Conservation (phyloP, 2,888 invertebrate species). For the Clusia tigrina region DNA sequence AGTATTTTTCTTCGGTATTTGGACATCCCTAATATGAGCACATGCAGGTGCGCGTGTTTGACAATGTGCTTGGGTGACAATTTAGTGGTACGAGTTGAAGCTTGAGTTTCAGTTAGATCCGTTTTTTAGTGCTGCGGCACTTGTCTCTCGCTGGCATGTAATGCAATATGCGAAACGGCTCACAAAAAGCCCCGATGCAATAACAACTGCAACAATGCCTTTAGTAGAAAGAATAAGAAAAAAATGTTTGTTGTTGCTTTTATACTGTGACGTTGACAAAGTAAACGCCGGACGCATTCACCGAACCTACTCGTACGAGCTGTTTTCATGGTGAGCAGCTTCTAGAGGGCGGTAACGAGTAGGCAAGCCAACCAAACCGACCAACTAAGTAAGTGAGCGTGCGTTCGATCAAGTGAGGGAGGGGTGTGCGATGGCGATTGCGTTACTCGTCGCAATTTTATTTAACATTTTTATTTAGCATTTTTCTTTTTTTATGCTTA, state of each 20-base stretch:
- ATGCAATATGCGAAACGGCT: conserved; percentile 12
- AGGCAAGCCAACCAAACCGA: not conserved
- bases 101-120: not conserved
- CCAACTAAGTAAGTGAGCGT: not conserved
- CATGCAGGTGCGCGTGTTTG: too few species aligned
- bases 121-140: not conserved
- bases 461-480: too few species aligned
- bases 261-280: not conserved
- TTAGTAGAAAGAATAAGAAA: not conserved
- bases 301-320: too few species aligned
- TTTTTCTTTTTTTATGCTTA: too few species aligned
- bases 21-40: too few species aligned
- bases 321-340: not conserved
- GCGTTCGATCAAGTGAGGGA: not conserved
- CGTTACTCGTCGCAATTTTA: not conserved
- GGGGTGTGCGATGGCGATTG: not conserved
- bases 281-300: conserved; percentile 5
- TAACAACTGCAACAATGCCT: not conserved
- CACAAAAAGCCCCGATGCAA: not conserved
- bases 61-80: not conserved
- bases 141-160: not conserved
- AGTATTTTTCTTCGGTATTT: too few species aligned
- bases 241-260: not conserved
- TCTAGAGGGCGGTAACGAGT: not conserved
- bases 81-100: too few species aligned